Evolutionary conservation across 2,888 invertebrate species (phyloP).

Genomic region (Agrochola lychnidis): DNA sequence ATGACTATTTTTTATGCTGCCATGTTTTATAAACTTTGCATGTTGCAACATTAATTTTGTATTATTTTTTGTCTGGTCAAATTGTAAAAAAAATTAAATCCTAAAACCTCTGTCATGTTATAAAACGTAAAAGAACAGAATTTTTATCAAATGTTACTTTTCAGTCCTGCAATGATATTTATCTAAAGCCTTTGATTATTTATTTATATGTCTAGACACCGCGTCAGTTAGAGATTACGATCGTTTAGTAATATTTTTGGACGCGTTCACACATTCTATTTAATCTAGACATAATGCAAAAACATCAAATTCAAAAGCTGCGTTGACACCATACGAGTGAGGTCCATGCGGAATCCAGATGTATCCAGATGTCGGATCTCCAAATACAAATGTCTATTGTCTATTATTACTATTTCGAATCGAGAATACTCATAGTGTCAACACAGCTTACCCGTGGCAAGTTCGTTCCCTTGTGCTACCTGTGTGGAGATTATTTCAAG

Average conservation of each 20-base stretch:
- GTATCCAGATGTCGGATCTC: neutral
- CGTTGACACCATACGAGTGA: constrained; percentile 31
- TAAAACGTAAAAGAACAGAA: constrained; percentile 7
- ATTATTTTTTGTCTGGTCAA: constrained; percentile 25
- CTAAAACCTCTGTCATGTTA: constrained; percentile 6
- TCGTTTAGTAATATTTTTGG: constrained; percentile 1
- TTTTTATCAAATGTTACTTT: constrained; percentile 20
- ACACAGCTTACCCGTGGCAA: constrained; percentile 45
- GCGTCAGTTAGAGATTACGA: neutral
- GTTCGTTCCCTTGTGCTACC: constrained; percentile 46
- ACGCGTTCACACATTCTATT: constrained; percentile 1
- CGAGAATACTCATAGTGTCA: constrained; percentile 17
- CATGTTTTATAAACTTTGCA: constrained; percentile 15
- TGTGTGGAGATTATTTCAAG: constrained; percentile 43
- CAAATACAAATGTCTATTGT: neutral
- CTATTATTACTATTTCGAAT: neutral
- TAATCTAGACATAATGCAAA: constrained; percentile 10
- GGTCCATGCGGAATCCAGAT: neutral
- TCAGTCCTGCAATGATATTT: constrained; percentile 37
- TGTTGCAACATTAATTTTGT: constrained; percentile 23
- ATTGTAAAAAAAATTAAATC: constrained; percentile 13
- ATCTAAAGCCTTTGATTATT: constrained; percentile 18
- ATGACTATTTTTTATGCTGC: constrained; percentile 10
- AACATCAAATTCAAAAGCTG: constrained; percentile 25
- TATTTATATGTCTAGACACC: constrained; percentile 8